Conservation (phyloP, 2,113 vertebrate species). For the Rhea americana region DNA sequence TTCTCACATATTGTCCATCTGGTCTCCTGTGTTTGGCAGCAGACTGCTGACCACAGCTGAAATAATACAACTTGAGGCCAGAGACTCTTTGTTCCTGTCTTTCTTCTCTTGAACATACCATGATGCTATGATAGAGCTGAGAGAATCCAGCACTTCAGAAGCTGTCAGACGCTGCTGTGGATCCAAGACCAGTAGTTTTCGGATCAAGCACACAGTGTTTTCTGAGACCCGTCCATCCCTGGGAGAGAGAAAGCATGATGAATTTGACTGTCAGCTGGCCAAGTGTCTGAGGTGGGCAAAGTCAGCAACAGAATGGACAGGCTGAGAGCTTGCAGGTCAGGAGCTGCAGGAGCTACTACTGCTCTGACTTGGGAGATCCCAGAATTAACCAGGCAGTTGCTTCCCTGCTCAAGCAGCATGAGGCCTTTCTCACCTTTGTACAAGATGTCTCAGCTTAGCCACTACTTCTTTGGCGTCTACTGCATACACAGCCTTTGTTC, state of each 20-base stretch:
- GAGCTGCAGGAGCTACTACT: neutral
- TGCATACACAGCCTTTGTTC: neutral
- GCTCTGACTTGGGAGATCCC: neutral
- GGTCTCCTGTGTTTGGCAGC: neutral
- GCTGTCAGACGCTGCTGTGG: conserved; percentile 96
- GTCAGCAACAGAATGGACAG: fast-evolving
- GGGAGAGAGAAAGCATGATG: fast-evolving
- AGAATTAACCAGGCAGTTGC: neutral
- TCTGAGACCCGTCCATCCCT: conserved; percentile 97
- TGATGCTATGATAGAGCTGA: conserved; percentile 93
- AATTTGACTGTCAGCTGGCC: neutral
- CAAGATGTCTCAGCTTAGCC: neutral
- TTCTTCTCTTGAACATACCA: conserved; percentile 78
- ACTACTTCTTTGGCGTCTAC: neutral
- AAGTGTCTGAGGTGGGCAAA: fast-evolving
- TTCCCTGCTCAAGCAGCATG: neutral
- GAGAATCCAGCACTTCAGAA: conserved; percentile 91
- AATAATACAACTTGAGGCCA: neutral
- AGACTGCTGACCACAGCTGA: neutral
- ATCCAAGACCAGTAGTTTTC: conserved; percentile 95
- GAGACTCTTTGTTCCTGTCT: neutral
- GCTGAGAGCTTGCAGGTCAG: neutral
- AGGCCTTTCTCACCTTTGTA: neutral
- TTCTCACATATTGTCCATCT: neutral
- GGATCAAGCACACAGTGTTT: conserved; percentile 96